A percentile compares a stretch with the other conserved stretches of the same genome.
These are phyloP conservation scores for Ormyrus pomaceus DNA, from an alignment of 2,888 invertebrate species.

Conservation along the genomic window DNA sequence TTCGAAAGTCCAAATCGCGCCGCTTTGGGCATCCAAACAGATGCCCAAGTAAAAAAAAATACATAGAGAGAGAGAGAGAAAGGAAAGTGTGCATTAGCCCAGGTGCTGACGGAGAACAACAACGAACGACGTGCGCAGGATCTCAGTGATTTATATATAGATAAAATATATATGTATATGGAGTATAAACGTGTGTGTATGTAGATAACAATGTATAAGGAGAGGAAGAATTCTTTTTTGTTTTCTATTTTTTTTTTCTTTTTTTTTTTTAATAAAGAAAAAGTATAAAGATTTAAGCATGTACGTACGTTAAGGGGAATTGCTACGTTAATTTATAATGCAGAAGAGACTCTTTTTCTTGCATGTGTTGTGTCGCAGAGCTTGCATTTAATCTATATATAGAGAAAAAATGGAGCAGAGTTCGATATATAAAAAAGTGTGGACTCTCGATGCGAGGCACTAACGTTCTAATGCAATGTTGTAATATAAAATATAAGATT, in stretches of 20 bases:
- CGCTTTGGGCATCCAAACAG: too few relatives aligned
- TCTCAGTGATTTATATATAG: constrained; percentile 45
- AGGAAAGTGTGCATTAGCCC: not conserved
- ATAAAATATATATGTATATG: constrained; percentile 11
- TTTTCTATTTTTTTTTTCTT: not conserved
- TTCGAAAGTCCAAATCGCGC: too few relatives aligned
- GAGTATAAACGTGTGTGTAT: not conserved
- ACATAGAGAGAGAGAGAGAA: not conserved
- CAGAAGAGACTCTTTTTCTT: not conserved
- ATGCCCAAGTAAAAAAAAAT: not conserved
- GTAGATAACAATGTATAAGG: too few relatives aligned
- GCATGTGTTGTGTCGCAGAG: constrained; percentile 40
- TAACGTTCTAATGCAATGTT: constrained; percentile 47
- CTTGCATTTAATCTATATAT: constrained; percentile 53
- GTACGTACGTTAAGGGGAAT: not conserved
- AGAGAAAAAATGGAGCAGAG: constrained; percentile 20
- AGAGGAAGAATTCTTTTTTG: not conserved
- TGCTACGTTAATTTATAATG: constrained; percentile 46
- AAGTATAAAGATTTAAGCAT: too few relatives aligned
- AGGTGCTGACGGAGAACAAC: not conserved
- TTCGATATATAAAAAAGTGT: constrained; percentile 42
- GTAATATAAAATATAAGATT: constrained; percentile 44
- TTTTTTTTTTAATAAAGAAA: not conserved
- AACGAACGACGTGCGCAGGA: constrained; percentile 37
- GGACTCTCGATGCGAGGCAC: constrained; percentile 18